A percentile compares a stretch with the other conserved stretches of the same genome.
phyloP scores from a whole-genome alignment of 2,797 vertebrate genomes.

The Trachurus trachurus region DNA sequence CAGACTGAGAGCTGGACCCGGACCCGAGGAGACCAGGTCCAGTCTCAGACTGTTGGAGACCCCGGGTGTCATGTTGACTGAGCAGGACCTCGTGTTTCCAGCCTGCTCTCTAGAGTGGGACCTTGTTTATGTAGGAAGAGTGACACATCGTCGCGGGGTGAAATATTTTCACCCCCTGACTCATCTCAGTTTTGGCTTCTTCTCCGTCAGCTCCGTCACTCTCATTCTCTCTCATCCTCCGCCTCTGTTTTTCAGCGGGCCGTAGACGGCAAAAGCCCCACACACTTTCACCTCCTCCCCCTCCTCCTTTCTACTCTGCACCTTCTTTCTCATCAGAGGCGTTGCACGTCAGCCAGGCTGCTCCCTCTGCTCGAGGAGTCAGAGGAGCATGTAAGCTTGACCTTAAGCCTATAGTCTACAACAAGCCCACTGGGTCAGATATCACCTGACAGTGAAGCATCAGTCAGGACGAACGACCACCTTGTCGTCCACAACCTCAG shows the following conservation, averaged over 20 bases:
- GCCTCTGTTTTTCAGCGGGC: conserved; percentile 71
- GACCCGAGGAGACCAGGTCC: too few relatives aligned
- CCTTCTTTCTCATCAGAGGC: conserved; percentile 1
- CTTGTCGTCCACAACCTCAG: too few relatives aligned
- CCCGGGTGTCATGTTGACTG: too few relatives aligned
- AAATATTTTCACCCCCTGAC: conserved; percentile 41
- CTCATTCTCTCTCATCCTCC: conserved; percentile 68
- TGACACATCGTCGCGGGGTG: conserved; percentile 1
- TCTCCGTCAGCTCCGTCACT: conserved; percentile 45
- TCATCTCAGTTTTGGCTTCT: conserved; percentile 60
- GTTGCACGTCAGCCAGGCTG: neutral
- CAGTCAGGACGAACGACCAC: too few relatives aligned
- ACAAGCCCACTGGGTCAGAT: too few relatives aligned
- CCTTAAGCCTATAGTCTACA: too few relatives aligned
- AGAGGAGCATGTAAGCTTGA: too few relatives aligned
- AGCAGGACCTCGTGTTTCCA: neutral
- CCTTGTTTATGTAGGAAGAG: neutral
- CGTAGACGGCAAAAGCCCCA: conserved; percentile 61
- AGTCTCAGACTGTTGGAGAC: too few relatives aligned
- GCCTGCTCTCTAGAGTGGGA: neutral
- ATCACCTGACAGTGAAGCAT: too few relatives aligned
- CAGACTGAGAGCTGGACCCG: too few relatives aligned
- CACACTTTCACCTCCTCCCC: conserved; percentile 53
- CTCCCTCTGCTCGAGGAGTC: neutral
- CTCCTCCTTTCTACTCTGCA: conserved; percentile 13